Conservation (phyloP, 2,797 vertebrate genomes). For the Natrix natrix region DNA sequence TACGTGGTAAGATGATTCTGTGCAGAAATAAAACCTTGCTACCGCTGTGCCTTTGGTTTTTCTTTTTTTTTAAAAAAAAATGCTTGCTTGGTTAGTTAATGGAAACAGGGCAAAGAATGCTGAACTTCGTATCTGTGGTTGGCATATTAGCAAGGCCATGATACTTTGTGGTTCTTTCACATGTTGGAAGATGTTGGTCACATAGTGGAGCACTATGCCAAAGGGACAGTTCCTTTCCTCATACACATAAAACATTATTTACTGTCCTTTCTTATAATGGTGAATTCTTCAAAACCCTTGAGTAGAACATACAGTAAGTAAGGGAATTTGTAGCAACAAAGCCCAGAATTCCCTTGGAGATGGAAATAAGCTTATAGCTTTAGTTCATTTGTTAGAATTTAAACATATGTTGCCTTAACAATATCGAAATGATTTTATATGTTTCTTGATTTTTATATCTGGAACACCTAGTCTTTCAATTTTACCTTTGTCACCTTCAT, state of each 20-base stretch:
- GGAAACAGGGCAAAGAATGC: neutral
- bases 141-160: neutral
- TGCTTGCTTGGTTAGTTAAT: conserved; percentile 29
- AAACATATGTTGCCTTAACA: neutral
- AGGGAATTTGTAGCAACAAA: neutral
- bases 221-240: conserved; percentile 24
- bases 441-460: neutral
- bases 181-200: neutral
- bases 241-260: conserved; percentile 1
- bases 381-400: neutral
- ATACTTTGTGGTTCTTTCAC: neutral
- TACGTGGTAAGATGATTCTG: neutral
- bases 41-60: conserved; percentile 1
- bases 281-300: neutral
- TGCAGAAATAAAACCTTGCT: conserved; percentile 10
- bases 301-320: neutral
- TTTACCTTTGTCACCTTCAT: neutral
- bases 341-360: neutral
- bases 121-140: conserved; percentile 26
- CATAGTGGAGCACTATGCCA: neutral
- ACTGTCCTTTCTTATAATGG: conserved; percentile 1
- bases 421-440: neutral
- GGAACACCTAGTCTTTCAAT: neutral
- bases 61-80: conserved; percentile 7
- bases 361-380: neutral